Conservation (phyloP, 1,140 invertebrate genomes). For the Drosophila trapezifrons region DNA sequence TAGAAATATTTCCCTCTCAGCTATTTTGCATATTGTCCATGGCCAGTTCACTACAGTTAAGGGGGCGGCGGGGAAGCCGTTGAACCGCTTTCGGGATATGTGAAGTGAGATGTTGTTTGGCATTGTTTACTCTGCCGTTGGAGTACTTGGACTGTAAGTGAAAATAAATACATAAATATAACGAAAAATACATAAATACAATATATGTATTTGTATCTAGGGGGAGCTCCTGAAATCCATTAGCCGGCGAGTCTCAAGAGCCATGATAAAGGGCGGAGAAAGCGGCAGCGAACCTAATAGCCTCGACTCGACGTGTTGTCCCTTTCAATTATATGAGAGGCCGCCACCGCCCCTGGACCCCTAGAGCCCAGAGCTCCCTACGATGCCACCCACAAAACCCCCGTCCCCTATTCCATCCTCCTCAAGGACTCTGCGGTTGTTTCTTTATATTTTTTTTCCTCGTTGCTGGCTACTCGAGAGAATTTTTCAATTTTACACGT, state of each 20-base stretch:
- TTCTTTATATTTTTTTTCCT: conserved; percentile 28
- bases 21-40: conserved; percentile 72
- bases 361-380: conserved; percentile 17
- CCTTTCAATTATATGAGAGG: conserved; percentile 76
- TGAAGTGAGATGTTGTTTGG: conserved; percentile 48
- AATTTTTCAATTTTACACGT: conserved; percentile 83
- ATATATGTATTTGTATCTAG: conserved; percentile 17
- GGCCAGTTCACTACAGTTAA: conserved; percentile 13
- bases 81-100: conserved; percentile 44
- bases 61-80: conserved; percentile 22
- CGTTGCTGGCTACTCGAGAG: conserved; percentile 56
- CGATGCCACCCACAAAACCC: not conserved
- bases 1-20: conserved; percentile 75
- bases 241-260: conserved; percentile 75
- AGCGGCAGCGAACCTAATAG: conserved; percentile 70
- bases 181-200: conserved; percentile 38
- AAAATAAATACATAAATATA: conserved; percentile 76
- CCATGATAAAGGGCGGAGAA: conserved; percentile 65
- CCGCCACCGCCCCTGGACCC: conserved; percentile 25
- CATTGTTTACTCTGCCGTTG: conserved; percentile 59
- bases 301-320: conserved; percentile 79
- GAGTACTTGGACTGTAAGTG: conserved; percentile 72
- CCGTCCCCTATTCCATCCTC: not conserved
- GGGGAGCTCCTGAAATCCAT: conserved; percentile 64
- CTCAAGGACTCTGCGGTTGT: conserved; percentile 49